phyloP scores from a whole-genome alignment of 2,797 vertebrate species.

The Sebastes matsubarae region DNA sequence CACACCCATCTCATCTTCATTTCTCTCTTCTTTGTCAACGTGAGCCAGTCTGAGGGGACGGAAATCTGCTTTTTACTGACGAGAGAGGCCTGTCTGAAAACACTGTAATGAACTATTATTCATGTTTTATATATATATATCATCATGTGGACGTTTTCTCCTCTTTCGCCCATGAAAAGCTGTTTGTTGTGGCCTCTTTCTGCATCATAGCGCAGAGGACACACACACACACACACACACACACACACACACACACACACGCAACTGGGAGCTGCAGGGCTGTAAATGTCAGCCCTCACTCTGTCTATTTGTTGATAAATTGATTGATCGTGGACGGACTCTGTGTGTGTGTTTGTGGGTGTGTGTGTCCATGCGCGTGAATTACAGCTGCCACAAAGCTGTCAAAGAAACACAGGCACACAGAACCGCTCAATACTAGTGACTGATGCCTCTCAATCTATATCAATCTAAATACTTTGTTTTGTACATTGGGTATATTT shows the following conservation, averaged over 20 bases:
- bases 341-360: conserved; percentile 4
- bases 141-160: not conserved
- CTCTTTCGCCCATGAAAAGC: not conserved
- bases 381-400: conserved; percentile 20
- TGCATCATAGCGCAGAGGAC: not conserved
- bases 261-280: conserved; percentile 43
- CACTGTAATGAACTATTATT: not conserved
- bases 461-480: not conserved
- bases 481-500: not conserved
- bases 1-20: conserved; percentile 12
- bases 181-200: not conserved
- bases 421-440: not conserved
- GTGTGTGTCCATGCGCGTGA: conserved; percentile 14
- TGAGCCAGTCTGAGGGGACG: not conserved
- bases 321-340: conserved; percentile 57
- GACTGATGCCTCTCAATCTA: not conserved
- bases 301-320: conserved; percentile 68
- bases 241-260: conserved; percentile 6
- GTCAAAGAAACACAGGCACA: conserved; percentile 9
- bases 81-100: not conserved
- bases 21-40: not conserved
- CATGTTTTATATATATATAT: not conserved
- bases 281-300: conserved; percentile 72
- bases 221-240: not conserved
- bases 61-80: not conserved